Conservation (phyloP, 2,797 vertebrate species). For the Argentina silus region DNA sequence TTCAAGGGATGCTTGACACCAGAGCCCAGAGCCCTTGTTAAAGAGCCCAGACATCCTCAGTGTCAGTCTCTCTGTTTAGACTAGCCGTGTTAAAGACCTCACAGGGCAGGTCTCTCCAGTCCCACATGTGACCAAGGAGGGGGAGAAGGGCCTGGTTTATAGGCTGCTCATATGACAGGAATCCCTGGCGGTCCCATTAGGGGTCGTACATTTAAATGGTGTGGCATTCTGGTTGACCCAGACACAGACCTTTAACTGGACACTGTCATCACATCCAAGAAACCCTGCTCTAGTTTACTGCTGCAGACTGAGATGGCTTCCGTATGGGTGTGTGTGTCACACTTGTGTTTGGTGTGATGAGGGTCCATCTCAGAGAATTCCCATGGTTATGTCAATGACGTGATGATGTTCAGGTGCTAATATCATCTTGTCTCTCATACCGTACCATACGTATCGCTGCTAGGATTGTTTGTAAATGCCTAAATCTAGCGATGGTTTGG, state of each 20-base stretch:
- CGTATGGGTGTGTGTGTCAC: not conserved
- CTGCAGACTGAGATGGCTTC: not conserved
- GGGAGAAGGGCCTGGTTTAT: constrained; percentile 12
- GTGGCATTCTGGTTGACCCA: constrained; percentile 32
- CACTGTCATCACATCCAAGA: constrained; percentile 11
- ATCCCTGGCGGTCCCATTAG: constrained; percentile 33
- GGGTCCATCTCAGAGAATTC: not conserved
- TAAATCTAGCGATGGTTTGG: no score
- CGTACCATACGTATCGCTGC: no score
- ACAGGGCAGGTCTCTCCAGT: not conserved
- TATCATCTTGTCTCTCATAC: no score
- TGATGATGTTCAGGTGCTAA: no score
- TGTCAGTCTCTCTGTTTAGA: constrained; percentile 4
- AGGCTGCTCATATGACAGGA: constrained; percentile 10
- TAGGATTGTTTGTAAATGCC: no score
- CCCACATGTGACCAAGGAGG: constrained; percentile 1
- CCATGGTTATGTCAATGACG: not conserved
- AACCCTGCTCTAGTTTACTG: not conserved
- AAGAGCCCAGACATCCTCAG: not conserved
- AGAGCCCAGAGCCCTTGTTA: not conserved
- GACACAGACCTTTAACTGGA: constrained; percentile 32
- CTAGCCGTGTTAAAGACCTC: constrained; percentile 6
- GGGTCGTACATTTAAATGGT: constrained; percentile 25
- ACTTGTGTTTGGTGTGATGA: not conserved
- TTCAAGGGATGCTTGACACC: not conserved